A percentile compares a stretch with the other conserved stretches of the same genome.
Evolutionary conservation across 2,888 invertebrate genomes (phyloP).

Genomic region (Mythimna pallens): DNA sequence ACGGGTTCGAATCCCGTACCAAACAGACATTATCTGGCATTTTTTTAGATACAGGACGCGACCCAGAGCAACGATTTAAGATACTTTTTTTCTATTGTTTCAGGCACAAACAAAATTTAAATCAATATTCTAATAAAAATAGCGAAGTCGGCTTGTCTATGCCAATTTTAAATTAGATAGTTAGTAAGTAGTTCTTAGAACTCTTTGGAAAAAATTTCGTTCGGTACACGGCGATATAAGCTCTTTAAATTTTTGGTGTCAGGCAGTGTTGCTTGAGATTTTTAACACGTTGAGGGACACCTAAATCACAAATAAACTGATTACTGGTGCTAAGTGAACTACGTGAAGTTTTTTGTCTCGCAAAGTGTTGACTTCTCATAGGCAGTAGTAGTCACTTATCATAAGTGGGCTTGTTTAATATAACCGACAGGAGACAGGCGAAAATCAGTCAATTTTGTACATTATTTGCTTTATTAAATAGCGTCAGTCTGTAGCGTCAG

Average conservation of each 20-base stretch:
- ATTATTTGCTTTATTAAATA: background rate
- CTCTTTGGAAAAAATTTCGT: background rate
- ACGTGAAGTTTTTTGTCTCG: background rate
- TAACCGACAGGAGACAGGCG: background rate
- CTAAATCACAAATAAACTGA: too few species aligned
- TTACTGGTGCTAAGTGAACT: too few species aligned
- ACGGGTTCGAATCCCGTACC: slow-evolving; percentile 34
- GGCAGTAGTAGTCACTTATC: background rate
- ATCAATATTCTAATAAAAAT: slow-evolving; percentile 11
- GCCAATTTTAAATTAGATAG: slow-evolving; percentile 19
- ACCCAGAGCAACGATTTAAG: background rate
- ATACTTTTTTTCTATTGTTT: slow-evolving; percentile 28
- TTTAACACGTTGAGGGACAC: too few species aligned
- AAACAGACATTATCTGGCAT: background rate
- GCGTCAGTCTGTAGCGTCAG: background rate
- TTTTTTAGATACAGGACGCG: background rate
- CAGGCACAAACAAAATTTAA: slow-evolving; percentile 6
- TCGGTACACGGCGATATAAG: background rate
- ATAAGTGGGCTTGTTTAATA: background rate
- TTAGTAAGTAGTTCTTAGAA: background rate
- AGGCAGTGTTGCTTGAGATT: too few species aligned
- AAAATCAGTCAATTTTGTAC: background rate
- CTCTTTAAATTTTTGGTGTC: too few species aligned
- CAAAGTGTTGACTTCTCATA: background rate
- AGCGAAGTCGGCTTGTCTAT: slow-evolving; percentile 6